Conservation (phyloP, 2,888 invertebrate species). For the Petrophora chlorosata region DNA sequence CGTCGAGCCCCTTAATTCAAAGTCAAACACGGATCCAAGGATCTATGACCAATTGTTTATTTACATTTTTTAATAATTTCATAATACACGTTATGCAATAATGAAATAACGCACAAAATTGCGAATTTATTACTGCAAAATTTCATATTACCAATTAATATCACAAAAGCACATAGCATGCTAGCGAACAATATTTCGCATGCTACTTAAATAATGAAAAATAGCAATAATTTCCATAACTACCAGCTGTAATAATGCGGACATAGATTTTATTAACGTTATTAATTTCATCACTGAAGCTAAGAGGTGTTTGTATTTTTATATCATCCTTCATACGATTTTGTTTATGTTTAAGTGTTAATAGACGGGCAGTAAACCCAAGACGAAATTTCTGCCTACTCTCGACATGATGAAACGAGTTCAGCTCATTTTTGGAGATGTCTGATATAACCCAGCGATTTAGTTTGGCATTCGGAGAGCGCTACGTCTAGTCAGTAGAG, state of each 20-base stretch:
- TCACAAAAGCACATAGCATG: no score
- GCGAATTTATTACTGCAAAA: no score
- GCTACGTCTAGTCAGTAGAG: constrained; percentile 31
- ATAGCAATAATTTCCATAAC: no score
- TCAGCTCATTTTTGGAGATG: constrained; percentile 27
- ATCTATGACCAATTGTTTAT: no score
- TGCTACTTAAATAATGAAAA: no score
- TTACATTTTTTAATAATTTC: no score
- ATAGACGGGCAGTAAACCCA: constrained; percentile 29
- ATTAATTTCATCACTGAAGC: constrained; percentile 39
- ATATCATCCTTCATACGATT: constrained; percentile 34
- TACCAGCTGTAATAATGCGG: constrained; percentile 8
- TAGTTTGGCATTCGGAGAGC: constrained; percentile 40
- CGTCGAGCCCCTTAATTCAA: no score
- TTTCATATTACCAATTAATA: no score
- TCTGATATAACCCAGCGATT: constrained; percentile 40
- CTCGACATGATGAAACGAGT: constrained; percentile 14
- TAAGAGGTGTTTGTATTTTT: constrained; percentile 39
- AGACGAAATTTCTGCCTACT: constrained; percentile 16
- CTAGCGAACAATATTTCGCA: no score
- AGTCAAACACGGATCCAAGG: no score
- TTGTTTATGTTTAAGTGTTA: constrained; percentile 32
- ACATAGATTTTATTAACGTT: constrained; percentile 25
- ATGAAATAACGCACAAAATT: no score
- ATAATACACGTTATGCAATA: no score